Conservation (phyloP, 2,113 vertebrate species). For the Eolophus roseicapilla region DNA sequence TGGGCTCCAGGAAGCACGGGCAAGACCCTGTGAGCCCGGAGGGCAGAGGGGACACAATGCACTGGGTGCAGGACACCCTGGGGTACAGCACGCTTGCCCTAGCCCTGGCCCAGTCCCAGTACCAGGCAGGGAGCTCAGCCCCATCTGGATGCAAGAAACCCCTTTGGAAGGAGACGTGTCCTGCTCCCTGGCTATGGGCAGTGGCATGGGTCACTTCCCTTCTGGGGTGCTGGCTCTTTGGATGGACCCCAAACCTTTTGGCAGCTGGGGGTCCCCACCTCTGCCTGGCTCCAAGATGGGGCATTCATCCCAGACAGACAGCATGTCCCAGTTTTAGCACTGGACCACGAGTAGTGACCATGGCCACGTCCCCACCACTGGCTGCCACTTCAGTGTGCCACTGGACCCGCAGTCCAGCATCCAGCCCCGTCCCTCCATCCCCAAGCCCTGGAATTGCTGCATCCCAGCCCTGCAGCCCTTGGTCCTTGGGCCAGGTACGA, state of each 20-base stretch:
- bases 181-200: not conserved
- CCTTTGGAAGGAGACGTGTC: not conserved
- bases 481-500: not conserved
- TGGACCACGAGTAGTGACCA: fast-evolving
- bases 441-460: not conserved
- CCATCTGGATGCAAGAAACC: not conserved
- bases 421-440: not conserved
- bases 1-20: not conserved
- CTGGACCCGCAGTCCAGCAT: not conserved
- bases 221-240: fast-evolving
- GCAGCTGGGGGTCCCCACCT: not conserved
- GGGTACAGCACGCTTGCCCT: not conserved
- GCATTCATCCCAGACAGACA: not conserved
- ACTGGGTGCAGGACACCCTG: not conserved
- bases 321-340: not conserved
- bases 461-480: not conserved
- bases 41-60: fast-evolving
- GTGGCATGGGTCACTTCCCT: fast-evolving
- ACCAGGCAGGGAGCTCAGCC: not conserved
- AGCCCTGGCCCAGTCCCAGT: not conserved
- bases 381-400: not conserved
- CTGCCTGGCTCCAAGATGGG: not conserved
- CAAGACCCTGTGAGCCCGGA: fast-evolving
- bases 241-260: not conserved
- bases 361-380: fast-evolving